Conservation (phyloP, 2,797 vertebrate genomes). For the Notolepis coatsorum region DNA sequence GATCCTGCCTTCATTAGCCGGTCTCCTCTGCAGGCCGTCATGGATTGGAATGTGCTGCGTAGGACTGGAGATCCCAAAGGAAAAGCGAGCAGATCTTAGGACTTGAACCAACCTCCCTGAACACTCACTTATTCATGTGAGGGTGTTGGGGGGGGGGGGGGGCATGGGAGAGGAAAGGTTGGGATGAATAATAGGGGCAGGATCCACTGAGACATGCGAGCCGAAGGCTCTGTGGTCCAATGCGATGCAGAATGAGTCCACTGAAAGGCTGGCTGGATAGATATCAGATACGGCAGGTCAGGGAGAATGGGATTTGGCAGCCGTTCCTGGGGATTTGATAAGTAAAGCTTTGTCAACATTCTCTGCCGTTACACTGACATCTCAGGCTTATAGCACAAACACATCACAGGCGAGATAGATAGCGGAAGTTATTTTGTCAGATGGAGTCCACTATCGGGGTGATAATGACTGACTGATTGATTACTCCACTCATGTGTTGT, state of each 20-base stretch:
- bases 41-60: constrained; percentile 47
- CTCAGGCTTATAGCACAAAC: constrained; percentile 39
- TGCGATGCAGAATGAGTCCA: constrained; percentile 53
- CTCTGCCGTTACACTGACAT: constrained; percentile 39
- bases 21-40: constrained; percentile 8
- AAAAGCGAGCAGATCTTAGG: constrained; percentile 57
- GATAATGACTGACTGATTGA: background rate
- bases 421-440: constrained; percentile 26
- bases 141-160: constrained; percentile 28
- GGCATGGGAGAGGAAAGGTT: background rate
- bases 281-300: constrained; percentile 63
- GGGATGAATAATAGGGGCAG: background rate
- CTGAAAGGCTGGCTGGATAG: constrained; percentile 59
- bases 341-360: constrained; percentile 53
- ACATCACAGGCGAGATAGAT: constrained; percentile 47
- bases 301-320: constrained; percentile 63
- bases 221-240: constrained; percentile 54
- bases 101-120: constrained; percentile 42
- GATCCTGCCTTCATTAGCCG: constrained; percentile 22
- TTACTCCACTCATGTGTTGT: constrained; percentile 21
- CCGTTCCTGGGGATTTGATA: constrained; percentile 66
- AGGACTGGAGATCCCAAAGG: constrained; percentile 51
- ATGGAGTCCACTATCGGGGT: constrained; percentile 10
- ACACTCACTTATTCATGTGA: constrained; percentile 68
- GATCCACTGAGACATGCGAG: constrained; percentile 22